Percentiles rank a stretch among this genome's conserved stretches.
phyloP scores from a whole-genome alignment of 1,140 invertebrate species.

The Nixonia krombeini region DNA sequence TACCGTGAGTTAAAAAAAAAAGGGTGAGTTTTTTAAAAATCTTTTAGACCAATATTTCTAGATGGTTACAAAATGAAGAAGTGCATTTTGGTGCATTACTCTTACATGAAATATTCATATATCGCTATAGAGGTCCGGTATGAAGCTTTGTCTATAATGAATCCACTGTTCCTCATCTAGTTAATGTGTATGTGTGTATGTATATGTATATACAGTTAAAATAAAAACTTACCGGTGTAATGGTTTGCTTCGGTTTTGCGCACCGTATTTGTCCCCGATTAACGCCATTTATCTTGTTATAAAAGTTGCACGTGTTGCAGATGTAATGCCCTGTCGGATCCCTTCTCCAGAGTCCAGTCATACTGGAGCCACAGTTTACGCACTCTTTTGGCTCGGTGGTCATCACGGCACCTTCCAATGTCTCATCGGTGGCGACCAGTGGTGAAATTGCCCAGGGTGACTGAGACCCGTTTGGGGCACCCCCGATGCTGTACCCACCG shows the following conservation, averaged over 20 bases:
- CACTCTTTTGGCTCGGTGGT: constrained; percentile 82
- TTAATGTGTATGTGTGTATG: too few relatives aligned
- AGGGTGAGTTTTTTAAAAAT: too few relatives aligned
- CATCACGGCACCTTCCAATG: constrained; percentile 56
- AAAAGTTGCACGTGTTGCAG: constrained; percentile 90
- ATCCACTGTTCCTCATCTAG: too few relatives aligned
- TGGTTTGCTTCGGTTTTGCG: constrained; percentile 71
- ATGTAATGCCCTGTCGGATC: constrained; percentile 92
- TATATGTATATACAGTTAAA: too few relatives aligned
- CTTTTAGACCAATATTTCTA: too few relatives aligned
- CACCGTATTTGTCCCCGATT: constrained; percentile 80
- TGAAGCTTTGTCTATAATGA: too few relatives aligned
- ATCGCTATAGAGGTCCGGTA: too few relatives aligned
- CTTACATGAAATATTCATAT: too few relatives aligned
- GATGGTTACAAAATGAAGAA: too few relatives aligned
- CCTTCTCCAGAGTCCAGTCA: constrained; percentile 89
- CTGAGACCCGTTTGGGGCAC: constrained; percentile 40
- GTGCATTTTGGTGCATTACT: too few relatives aligned
- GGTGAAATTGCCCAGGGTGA: constrained; percentile 55
- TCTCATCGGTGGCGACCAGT: constrained; percentile 44
- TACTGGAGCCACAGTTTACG: constrained; percentile 89
- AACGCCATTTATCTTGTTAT: constrained; percentile 89
- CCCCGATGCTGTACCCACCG: constrained; percentile 52
- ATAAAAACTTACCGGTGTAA: constrained; percentile 58
- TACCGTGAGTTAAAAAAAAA: too few relatives aligned